A percentile compares a stretch with the other conserved stretches of the same genome.
Evolutionary conservation across 1,140 invertebrate species (phyloP).

Genomic region (Liolophura sinensis): DNA sequence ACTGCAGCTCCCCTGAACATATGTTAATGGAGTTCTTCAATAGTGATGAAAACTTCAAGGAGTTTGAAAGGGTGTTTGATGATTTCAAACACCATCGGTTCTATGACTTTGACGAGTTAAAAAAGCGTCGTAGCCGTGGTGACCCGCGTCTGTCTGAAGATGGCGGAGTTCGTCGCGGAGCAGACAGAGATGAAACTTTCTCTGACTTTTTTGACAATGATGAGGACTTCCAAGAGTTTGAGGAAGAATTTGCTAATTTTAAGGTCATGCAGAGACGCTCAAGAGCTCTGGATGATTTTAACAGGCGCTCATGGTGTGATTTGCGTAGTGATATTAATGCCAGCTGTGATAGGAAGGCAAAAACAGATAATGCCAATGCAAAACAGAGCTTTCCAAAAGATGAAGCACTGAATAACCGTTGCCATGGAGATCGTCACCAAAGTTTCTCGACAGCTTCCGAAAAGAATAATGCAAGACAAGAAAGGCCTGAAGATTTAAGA

Average conservation of each 20-base stretch:
- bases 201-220: slow-evolving; percentile 52
- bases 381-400: no score
- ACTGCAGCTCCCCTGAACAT: slow-evolving; percentile 1
- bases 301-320: slow-evolving; percentile 45
- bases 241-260: slow-evolving; percentile 47
- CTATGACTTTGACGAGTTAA: slow-evolving; percentile 16
- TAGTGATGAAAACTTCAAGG: slow-evolving; percentile 49
- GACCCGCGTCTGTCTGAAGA: slow-evolving; percentile 14
- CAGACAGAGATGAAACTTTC: slow-evolving; percentile 33
- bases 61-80: slow-evolving; percentile 52
- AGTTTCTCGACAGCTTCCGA: no score
- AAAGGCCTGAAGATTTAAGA: no score
- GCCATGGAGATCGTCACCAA: no score
- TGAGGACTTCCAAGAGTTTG: slow-evolving; percentile 49
- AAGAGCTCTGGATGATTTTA: slow-evolving; percentile 25
- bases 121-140: no score
- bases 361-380: neutral
- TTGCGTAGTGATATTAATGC: slow-evolving; percentile 46
- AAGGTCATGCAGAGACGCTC: slow-evolving; percentile 33
- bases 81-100: slow-evolving; percentile 43
- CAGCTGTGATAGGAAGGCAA: slow-evolving; percentile 43
- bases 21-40: slow-evolving; percentile 48
- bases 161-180: slow-evolving; percentile 13
- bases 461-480: no score
- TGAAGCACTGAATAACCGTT: no score